Base-by-base conservation (phyloP, 64 coral and sea anemone genomes). In the Actinia tenebrosa region DNA sequence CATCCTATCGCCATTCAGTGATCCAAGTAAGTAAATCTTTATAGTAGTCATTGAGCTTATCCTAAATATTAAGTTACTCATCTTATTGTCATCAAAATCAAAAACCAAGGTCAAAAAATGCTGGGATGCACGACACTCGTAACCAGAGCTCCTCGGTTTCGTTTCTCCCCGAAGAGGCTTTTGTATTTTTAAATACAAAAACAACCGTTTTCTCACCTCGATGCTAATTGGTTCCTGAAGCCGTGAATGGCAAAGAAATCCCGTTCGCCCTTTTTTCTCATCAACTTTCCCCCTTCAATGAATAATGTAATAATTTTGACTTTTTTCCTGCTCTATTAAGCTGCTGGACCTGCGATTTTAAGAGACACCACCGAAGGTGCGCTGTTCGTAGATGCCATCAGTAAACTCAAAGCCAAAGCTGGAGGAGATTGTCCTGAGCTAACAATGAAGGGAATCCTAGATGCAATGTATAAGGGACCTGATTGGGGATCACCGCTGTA, bases 341-440 rank as follows among this genome's bases (percentile, higher is more conserved):
- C 47, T n/a, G 77, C 56, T 16, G 83, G 90, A 16, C 84, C 87
- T 13, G 64, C 89, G 4, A 59, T 64, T 18, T 72, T 83, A 54
- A 91, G 69, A 52, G 79, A 60, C 15, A 26, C 86, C 19, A 78
- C 11, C 46, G 75, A 92, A 27, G 90, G 90, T 5, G 66, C 44
- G 75, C 83, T 88, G 1, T 95, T 95, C 47, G 90, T 95, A 0
- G 10, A 88, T 26, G 94, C 86, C 10, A 92, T 95, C 59, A 89
- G 92, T 30, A 86, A 83, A 10, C 90, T 95, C 9, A 16, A 1
- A 47, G 71, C 89, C 37, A n/a, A 61, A 47, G 82, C 59, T 54
- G 94, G 94, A 55, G 89, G 89, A 10, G 93, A 95, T 56, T 95
- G 93, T 82, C 85, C 89, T 16, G 93, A 95, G 45, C 59, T 91